Conservation (phyloP, 2,888 invertebrate genomes). For the Macrophya annulata region DNA sequence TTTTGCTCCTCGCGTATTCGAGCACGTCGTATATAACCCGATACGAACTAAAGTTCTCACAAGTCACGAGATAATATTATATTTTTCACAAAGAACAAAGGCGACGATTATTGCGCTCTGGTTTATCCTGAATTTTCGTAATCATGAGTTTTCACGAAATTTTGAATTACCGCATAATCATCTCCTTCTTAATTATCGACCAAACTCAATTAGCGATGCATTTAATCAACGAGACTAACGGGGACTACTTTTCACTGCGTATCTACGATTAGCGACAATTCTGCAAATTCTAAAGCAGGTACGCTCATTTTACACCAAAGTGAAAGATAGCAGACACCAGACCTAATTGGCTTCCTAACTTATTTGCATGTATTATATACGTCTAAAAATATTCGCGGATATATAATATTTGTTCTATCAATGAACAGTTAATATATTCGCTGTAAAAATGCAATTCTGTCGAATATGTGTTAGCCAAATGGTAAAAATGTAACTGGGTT, state of each 20-base stretch:
- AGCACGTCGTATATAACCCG: conserved; percentile 5
- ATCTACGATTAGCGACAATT: conserved; percentile 23
- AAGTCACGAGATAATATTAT: neutral
- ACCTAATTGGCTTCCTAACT: neutral
- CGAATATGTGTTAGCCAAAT: neutral
- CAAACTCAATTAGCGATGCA: neutral
- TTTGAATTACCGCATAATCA: neutral
- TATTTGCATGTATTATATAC: neutral
- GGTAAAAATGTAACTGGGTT: no score
- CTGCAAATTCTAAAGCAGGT: neutral
- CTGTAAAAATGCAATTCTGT: neutral
- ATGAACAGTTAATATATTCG: neutral
- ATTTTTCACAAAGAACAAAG: neutral
- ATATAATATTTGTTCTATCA: conserved; percentile 3
- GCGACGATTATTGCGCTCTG: neutral
- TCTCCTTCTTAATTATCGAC: neutral
- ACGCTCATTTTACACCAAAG: conserved; percentile 2
- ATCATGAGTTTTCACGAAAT: neutral
- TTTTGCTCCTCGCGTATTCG: conserved; percentile 41
- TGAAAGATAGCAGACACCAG: conserved; percentile 12
- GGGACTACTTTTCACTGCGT: neutral
- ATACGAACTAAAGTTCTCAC: neutral
- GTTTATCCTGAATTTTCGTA: neutral
- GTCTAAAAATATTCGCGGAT: neutral
- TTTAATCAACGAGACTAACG: conserved; percentile 15